Base-by-base conservation (phyloP, 2,113 vertebrate species). In the Lipophrys pholis region DNA sequence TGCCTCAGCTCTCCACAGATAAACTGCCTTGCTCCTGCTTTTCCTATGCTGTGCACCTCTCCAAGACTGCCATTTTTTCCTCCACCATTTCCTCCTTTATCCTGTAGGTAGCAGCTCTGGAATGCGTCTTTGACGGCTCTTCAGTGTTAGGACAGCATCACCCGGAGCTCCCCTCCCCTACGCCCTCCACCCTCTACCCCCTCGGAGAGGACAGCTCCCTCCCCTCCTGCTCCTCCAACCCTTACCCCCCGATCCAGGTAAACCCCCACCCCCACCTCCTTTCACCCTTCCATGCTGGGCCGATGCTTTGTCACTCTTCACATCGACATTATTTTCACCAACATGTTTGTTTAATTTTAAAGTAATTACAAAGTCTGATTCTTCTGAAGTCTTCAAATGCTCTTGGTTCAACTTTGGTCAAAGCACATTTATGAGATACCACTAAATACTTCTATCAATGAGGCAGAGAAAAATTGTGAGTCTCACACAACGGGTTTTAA, bases 61-160 rank as follows among this genome's bases (percentile, higher is more conserved):
- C 5, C 46, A 59, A 48, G 73, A 12, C 54, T 15, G 81, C 70
- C 68, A 62, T 41, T 61, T 61, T 61, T 15, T n/a, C 53, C 14
- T 53, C 55, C 52, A 57, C 35, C 59, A 39, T 36, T 55, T 36
- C 55, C 49, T 53, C 69, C 48, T 57, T 11, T 79, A n/a, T 80
- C 64, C 81, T 85, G 64, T 87, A 94, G 94, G 94, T 92, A 80
- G 92, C 88, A 0, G 91, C 92, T 70, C 82, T 94, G 93, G 94
- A 94, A 75, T 92, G 90, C 90, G 88, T 94, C 91, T 90, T 92
- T 80, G 93, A 94, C 14, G 92, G 91, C n/a, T 90, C 93, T 1
- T 72, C 89, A 30, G 49, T 57, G 30, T 85, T 91, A 88, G 91
- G 87, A 73, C 87, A 72, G 10, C 86, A 87, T 15, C 83, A 73